Evolutionary conservation across 2,888 invertebrate species (phyloP).

Genomic region (Cremastinae sp.): DNA sequence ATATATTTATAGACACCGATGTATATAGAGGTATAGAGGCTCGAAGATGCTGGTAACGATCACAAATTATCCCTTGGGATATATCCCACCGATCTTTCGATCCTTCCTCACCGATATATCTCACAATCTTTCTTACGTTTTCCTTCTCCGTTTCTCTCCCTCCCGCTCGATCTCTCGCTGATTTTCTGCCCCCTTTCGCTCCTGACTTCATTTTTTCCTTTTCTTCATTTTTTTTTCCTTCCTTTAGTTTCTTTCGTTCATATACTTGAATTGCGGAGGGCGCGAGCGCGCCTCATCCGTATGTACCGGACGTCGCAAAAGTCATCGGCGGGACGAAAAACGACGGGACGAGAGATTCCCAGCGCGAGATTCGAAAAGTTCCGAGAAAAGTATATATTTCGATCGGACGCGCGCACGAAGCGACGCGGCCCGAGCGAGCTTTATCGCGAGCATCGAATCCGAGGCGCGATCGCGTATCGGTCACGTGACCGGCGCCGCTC

Average conservation of each 20-base stretch:
- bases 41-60: conserved; percentile 66
- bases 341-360: too few relatives aligned
- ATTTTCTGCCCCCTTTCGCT: conserved; percentile 40
- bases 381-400: too few relatives aligned
- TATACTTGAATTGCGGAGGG: conserved; percentile 33
- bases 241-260: conserved; percentile 43
- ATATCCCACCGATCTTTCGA: conserved; percentile 55
- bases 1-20: conserved; percentile 6
- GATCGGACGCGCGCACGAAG: too few relatives aligned
- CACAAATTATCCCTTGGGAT: conserved; percentile 71
- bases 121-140: conserved; percentile 32
- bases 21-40: conserved; percentile 5
- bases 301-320: neutral
- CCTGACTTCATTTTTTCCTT: conserved; percentile 50
- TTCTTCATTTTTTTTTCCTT: conserved; percentile 38
- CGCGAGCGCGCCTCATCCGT: neutral
- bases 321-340: too few relatives aligned
- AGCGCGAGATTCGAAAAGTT: too few relatives aligned
- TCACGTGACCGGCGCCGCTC: too few relatives aligned
- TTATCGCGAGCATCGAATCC: too few relatives aligned
- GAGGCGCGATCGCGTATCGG: too few relatives aligned
- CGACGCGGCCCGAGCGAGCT: too few relatives aligned
- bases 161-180: conserved; percentile 27
- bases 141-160: conserved; percentile 7
- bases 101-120: conserved; percentile 55